Percentiles rank a stretch among this genome's conserved stretches.
Conservation (phyloP, 2,888 invertebrate genomes). For the Ophonus ardosiacus region DNA sequence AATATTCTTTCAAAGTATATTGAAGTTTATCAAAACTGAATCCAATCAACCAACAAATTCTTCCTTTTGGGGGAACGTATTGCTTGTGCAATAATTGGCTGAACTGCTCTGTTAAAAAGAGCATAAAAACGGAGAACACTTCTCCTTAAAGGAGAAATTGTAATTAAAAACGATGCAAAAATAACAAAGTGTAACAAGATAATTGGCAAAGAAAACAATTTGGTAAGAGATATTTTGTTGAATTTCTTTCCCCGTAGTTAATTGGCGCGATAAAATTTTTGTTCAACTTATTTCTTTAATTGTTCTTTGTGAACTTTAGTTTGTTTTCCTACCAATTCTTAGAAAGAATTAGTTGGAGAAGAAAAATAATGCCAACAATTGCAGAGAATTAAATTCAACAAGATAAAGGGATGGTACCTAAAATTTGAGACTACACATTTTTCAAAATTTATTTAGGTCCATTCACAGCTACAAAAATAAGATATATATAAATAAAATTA, state of each 20-base stretch:
- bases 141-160: conserved; percentile 71
- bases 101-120: conserved; percentile 68
- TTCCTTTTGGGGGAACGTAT: neutral
- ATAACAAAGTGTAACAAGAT: conserved; percentile 74
- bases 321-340: neutral
- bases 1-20: conserved; percentile 55
- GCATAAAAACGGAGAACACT: conserved; percentile 70
- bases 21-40: conserved; percentile 58
- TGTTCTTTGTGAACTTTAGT: conserved; percentile 52
- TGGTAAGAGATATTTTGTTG: conserved; percentile 58
- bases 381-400: too few relatives aligned
- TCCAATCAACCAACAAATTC: conserved; percentile 15
- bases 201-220: conserved; percentile 74
- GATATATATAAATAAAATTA: too few relatives aligned
- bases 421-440: too few relatives aligned
- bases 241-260: conserved; percentile 50
- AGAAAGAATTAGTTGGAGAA: too few relatives aligned
- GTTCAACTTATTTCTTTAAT: conserved; percentile 60
- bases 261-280: conserved; percentile 52
- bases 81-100: neutral
- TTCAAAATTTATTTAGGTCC: too few relatives aligned
- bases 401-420: too few relatives aligned
- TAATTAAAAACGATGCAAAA: conserved; percentile 76
- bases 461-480: too few relatives aligned
- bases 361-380: too few relatives aligned